phyloP scores from a whole-genome alignment of 1,140 invertebrate genomes.

The Aphelinus certus region DNA sequence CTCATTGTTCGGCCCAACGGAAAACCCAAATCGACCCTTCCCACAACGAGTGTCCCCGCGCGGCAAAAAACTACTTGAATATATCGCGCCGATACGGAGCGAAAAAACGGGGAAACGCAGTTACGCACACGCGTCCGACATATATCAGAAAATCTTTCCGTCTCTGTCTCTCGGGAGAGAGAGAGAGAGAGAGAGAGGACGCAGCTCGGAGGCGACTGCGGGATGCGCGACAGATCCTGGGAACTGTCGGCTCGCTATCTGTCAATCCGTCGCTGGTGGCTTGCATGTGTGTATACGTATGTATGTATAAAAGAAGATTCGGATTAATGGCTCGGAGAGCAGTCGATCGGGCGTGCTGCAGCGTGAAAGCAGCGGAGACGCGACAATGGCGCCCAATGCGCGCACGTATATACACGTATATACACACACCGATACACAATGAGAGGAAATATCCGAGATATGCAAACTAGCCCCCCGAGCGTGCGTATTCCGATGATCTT shows the following conservation, averaged over 20 bases:
- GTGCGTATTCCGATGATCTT: slow-evolving; percentile 62
- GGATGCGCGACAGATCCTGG: too few relatives aligned
- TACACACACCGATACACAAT: slow-evolving; percentile 58
- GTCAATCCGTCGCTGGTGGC: not conserved
- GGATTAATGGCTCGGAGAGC: slow-evolving; percentile 63
- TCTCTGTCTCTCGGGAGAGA: not conserved
- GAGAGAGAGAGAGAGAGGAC: not conserved
- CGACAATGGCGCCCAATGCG: not conserved
- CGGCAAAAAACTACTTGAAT: slow-evolving; percentile 14
- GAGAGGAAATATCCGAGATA: slow-evolving; percentile 66
- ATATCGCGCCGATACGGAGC: slow-evolving; percentile 1
- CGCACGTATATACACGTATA: slow-evolving; percentile 41
- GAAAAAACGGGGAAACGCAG: not conserved
- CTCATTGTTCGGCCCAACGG: not conserved
- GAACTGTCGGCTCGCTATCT: not conserved
- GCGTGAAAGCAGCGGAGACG: slow-evolving; percentile 12
- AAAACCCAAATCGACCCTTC: not conserved
- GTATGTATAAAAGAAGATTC: slow-evolving; percentile 59
- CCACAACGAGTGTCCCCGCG: not conserved
- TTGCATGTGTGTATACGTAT: not conserved
- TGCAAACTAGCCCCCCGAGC: slow-evolving; percentile 55
- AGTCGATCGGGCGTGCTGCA: not conserved
- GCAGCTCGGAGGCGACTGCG: not conserved
- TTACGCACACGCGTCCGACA: too few relatives aligned
- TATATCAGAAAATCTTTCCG: not conserved